Conservation (phyloP, 2,113 vertebrate genomes). For the Turdus rufiventris region DNA sequence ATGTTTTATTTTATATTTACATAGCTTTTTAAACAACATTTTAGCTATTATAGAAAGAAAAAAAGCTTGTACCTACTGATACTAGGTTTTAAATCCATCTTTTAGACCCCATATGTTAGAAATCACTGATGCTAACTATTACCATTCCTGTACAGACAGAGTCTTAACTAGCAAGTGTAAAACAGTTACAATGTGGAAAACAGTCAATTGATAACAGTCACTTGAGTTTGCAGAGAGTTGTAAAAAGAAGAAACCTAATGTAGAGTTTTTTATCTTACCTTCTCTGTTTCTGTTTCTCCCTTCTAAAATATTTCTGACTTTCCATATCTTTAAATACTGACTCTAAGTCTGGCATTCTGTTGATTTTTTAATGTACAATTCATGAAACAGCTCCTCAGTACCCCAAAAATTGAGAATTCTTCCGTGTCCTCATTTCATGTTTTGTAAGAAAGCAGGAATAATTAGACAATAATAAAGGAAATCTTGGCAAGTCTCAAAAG, state of each 20-base stretch:
- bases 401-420: not conserved
- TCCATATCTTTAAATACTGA: not conserved
- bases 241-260: not conserved
- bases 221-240: not conserved
- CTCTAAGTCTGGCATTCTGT: not conserved
- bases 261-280: not conserved
- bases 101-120: not conserved
- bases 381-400: not conserved
- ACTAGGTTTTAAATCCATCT: not conserved
- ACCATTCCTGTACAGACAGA: not conserved
- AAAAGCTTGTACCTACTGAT: not conserved
- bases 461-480: not conserved
- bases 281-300: not conserved
- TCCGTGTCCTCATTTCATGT: not conserved
- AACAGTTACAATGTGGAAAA: rapidly evolving
- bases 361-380: not conserved
- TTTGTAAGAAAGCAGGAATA: not conserved
- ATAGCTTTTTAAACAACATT: not conserved
- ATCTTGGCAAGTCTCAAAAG: not conserved
- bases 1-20: not conserved
- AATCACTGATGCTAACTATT: not conserved
- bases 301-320: not conserved
- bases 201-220: not conserved
- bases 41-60: not conserved
- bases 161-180: not conserved